A percentile compares a stretch with the other conserved stretches of the same genome.
Conservation (phyloP, 2,113 vertebrate species). For the Merops nubicus region DNA sequence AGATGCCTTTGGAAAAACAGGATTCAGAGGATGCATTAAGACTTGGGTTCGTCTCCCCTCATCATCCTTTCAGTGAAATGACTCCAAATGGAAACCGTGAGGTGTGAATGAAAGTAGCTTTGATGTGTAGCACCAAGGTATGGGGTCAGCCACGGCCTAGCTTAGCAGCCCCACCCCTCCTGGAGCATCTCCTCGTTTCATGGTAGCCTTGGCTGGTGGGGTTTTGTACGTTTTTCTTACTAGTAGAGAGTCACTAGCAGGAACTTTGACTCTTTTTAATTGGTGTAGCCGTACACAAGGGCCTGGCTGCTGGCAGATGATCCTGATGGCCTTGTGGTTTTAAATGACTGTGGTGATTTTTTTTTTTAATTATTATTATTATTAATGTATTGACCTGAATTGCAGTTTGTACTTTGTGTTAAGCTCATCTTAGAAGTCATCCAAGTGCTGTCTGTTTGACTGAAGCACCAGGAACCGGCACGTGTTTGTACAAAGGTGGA, state of each 20-base stretch:
- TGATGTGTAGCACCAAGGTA: neutral
- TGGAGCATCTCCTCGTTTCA: neutral
- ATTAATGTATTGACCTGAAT: conserved; percentile 38
- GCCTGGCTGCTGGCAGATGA: conserved; percentile 67
- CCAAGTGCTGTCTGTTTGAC: neutral
- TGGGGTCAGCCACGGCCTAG: neutral
- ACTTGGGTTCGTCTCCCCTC: neutral
- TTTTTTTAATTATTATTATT: neutral
- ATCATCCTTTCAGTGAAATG: neutral
- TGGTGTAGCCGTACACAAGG: neutral
- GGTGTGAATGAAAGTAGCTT: neutral
- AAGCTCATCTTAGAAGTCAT: neutral
- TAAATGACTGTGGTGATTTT: neutral
- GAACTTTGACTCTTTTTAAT: conserved; percentile 17
- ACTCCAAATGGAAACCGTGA: neutral
- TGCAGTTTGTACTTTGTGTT: conserved; percentile 16
- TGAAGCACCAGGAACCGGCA: neutral
- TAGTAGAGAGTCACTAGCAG: neutral
- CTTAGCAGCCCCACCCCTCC: neutral
- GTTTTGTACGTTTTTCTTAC: neutral
- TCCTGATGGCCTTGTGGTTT: neutral
- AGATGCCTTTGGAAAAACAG: neutral
- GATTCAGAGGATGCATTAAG: neutral
- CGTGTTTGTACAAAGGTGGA: neutral
- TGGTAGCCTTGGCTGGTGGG: neutral